These are phyloP conservation scores for Karalla daura DNA, from an alignment of 2,797 vertebrate genomes.

Conservation along the genomic window DNA sequence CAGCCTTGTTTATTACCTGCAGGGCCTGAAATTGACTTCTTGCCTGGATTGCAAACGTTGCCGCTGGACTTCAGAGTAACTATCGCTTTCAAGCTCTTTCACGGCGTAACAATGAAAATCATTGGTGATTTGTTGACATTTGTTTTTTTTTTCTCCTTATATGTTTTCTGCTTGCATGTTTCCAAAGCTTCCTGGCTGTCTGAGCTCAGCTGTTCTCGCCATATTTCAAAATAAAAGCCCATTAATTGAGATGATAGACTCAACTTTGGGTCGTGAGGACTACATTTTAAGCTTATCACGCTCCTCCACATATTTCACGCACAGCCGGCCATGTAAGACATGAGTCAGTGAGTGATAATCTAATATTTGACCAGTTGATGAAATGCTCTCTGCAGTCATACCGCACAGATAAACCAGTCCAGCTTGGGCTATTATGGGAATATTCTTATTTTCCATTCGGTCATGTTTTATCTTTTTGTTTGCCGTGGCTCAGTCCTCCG, in stretches of 20 bases:
- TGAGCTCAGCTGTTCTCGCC: not conserved
- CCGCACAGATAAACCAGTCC: not conserved
- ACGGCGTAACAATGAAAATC: no score
- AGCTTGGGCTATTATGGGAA: not conserved
- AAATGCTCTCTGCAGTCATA: not conserved
- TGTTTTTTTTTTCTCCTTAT: no score
- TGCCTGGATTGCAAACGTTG: not conserved
- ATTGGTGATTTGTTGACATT: no score
- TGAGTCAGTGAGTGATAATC: not conserved
- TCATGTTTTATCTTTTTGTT: not conserved
- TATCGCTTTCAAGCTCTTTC: not conserved
- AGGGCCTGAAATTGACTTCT: not conserved
- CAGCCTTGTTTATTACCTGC: constrained; percentile 27
- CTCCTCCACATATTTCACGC: not conserved
- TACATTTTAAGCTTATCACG: not conserved
- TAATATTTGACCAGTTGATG: not conserved
- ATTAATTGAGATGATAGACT: not conserved
- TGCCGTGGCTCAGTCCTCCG: not conserved
- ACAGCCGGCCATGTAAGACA: not conserved
- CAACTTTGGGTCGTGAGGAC: not conserved
- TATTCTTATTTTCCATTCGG: constrained; percentile 4
- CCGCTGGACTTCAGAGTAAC: not conserved
- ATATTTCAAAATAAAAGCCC: constrained; percentile 1
- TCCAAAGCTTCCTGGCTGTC: no score
- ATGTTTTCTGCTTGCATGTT: no score